These are phyloP conservation scores for Montipora capitata DNA, from an alignment of 92 coral and sea anemone genomes.

Conservation along the genomic window DNA sequence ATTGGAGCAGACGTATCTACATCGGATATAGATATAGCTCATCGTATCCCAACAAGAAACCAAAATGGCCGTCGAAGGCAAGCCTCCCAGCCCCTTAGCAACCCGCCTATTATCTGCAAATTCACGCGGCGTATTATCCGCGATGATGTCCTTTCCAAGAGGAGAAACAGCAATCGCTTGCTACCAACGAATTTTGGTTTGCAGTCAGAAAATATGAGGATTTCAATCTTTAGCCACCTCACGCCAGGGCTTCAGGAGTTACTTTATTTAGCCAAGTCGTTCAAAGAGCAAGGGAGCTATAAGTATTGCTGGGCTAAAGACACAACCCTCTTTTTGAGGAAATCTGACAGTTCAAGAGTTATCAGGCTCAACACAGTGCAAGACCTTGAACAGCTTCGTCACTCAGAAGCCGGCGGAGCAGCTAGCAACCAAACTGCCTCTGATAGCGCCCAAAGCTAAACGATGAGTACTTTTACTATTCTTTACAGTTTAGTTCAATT, in stretches of 20 bases:
- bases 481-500: constrained; percentile 32
- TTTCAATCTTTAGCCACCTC: constrained; percentile 33
- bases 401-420: constrained; percentile 17
- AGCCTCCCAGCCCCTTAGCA: constrained; percentile 6
- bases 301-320: constrained; percentile 47
- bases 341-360: constrained; percentile 46
- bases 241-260: constrained; percentile 45
- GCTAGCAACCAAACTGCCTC: constrained; percentile 32
- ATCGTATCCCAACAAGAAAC: constrained; percentile 31
- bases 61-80: constrained; percentile 45
- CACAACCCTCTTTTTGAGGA: constrained; percentile 34
- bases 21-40: constrained; percentile 27
- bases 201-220: constrained; percentile 22
- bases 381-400: constrained; percentile 48
- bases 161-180: constrained; percentile 15
- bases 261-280: constrained; percentile 31
- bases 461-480: constrained; percentile 8
- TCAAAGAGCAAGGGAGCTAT: constrained; percentile 25
- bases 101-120: constrained; percentile 41
- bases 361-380: constrained; percentile 38
- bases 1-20: constrained; percentile 17
- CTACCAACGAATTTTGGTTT: constrained; percentile 24
- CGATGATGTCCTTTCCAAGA: constrained; percentile 5
- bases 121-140: constrained; percentile 35
- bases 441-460: constrained; percentile 32